These are phyloP conservation scores for Calcarius ornatus DNA, from an alignment of 2,113 vertebrate species.

Conservation along the genomic window DNA sequence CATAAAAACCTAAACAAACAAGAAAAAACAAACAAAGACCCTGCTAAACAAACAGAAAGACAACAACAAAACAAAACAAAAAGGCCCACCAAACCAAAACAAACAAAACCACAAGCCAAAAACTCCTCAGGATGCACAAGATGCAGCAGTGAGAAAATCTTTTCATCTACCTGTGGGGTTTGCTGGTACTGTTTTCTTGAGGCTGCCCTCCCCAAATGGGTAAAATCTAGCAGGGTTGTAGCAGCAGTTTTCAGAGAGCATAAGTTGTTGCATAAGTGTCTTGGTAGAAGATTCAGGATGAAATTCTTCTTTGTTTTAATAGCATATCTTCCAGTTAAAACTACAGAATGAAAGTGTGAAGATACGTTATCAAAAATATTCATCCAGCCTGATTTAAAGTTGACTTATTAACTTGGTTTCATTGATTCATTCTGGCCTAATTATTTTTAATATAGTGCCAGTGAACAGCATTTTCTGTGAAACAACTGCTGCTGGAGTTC, in stretches of 20 bases:
- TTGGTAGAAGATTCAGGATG: background rate
- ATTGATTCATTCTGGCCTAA: background rate
- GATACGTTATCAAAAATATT: background rate
- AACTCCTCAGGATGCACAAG: background rate
- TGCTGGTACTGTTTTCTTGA: background rate
- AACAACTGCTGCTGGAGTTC: constrained; percentile 17
- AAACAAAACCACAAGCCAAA: background rate
- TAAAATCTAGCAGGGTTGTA: background rate
- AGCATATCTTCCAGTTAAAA: background rate
- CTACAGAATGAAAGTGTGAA: background rate
- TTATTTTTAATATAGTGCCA: background rate
- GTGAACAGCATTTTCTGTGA: background rate
- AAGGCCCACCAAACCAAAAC: too few relatives aligned
- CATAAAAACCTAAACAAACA: background rate
- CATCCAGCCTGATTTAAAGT: background rate
- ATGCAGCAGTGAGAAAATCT: background rate
- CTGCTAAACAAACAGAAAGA: background rate
- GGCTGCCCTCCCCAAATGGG: background rate
- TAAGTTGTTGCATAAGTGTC: background rate
- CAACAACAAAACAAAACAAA: background rate
- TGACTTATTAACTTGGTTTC: background rate
- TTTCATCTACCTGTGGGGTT: background rate
- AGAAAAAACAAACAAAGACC: background rate
- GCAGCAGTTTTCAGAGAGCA: background rate
- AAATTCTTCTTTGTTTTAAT: background rate